Evolutionary conservation across 2,888 invertebrate species (phyloP).

Genomic region (Drepana falcataria): DNA sequence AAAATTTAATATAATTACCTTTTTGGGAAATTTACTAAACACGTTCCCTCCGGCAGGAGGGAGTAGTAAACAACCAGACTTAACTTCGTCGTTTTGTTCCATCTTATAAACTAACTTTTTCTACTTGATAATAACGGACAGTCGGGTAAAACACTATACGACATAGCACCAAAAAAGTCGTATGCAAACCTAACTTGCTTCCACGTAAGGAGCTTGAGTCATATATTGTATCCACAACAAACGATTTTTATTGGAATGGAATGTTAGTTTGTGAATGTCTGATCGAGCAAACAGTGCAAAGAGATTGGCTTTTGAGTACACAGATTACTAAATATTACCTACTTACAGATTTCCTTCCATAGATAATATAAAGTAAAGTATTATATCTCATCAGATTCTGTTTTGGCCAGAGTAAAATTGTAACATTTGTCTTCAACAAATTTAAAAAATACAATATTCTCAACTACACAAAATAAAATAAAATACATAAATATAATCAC

Average conservation of each 20-base stretch:
- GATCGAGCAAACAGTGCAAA: not conserved
- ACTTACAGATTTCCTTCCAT: no score
- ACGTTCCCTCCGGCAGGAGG: conserved; percentile 82
- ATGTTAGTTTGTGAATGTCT: not conserved
- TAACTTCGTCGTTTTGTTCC: conserved; percentile 86
- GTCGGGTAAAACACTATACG: conserved; percentile 19
- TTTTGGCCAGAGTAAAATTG: no score
- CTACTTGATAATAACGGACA: conserved; percentile 11
- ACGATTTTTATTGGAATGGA: not conserved
- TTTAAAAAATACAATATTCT: no score
- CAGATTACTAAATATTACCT: no score
- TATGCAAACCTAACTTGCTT: not conserved
- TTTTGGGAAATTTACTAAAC: conserved; percentile 87
- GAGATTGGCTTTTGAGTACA: not conserved
- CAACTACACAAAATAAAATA: no score
- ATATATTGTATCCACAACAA: not conserved
- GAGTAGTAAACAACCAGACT: conserved; percentile 87
- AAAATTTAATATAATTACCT: conserved; percentile 61
- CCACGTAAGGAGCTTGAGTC: conserved; percentile 1
- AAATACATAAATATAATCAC: no score
- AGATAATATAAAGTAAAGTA: no score
- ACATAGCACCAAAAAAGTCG: conserved; percentile 29
- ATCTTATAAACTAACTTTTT: conserved; percentile 49
- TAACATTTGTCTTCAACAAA: no score
- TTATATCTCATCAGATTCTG: no score